A percentile compares a stretch with the other conserved stretches of the same genome.
phyloP scores from a whole-genome alignment of 2,888 invertebrate species.

The Lasioglossum morio region DNA sequence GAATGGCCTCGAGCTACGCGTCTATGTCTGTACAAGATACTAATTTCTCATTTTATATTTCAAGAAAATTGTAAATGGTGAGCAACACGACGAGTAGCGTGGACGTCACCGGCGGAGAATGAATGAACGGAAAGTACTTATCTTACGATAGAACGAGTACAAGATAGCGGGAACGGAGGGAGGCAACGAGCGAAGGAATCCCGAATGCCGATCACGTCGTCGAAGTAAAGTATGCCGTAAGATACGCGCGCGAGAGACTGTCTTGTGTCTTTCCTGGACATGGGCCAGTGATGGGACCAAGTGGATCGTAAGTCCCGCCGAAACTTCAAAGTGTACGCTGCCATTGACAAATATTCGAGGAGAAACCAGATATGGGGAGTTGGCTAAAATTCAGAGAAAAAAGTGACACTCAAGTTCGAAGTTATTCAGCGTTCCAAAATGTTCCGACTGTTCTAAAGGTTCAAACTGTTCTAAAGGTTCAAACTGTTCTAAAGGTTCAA shows the following conservation, averaged over 20 bases:
- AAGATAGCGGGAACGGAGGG: slow-evolving; percentile 39
- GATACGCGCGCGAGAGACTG: slow-evolving; percentile 62
- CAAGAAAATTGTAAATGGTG: background rate
- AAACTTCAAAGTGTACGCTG: background rate
- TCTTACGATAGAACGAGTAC: slow-evolving; percentile 49
- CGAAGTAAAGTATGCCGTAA: slow-evolving; percentile 73
- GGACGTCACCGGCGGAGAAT: slow-evolving; percentile 45
- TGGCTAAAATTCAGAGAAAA: no score
- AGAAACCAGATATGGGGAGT: no score
- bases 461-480: no score
- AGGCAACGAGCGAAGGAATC: slow-evolving; percentile 60
- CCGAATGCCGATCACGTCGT: slow-evolving; percentile 76
- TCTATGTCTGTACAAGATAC: background rate
- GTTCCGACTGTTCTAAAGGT: no score
- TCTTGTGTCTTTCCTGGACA: slow-evolving; percentile 53
- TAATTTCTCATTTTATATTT: slow-evolving; percentile 39
- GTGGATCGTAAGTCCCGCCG: background rate
- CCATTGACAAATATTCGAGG: background rate
- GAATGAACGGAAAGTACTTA: slow-evolving; percentile 68
- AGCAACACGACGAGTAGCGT: background rate
- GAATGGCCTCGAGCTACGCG: background rate
- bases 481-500: no score
- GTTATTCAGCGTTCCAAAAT: no score
- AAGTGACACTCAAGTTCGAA: no score
- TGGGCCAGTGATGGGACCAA: slow-evolving; percentile 10